Base-by-base conservation (phyloP, 1,140 invertebrate species). In the Anthonomus grandis region DNA sequence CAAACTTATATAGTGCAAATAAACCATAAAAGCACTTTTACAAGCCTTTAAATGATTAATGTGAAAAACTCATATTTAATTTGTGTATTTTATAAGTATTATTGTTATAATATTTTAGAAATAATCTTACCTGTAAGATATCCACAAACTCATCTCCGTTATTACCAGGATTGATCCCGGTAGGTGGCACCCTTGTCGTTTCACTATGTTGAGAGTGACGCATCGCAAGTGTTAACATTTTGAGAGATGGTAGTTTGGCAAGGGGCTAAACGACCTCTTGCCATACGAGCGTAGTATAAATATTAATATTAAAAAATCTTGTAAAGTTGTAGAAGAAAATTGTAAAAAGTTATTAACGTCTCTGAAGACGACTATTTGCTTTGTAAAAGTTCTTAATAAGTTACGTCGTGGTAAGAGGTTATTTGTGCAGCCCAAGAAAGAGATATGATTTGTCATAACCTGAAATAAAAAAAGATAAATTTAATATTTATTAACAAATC, bases 101-200 rank as follows among this genome's bases (percentile, higher is more conserved):
- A n/a, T n/a, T 31, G n/a, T 31, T 31, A 31, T 8, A 31, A 31
- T n/a, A n/a, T n/a, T n/a, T n/a, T n/a, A n/a, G n/a, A n/a, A n/a
- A n/a, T n/a, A n/a, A n/a, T 3, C 38, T 58, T 74, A 81, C 79
- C 66, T 81, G 80, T 31, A 79, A 76, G 62, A 81, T 81, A 73
- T 81, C 80, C 70, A 81, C 79, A 70, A 80, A 81, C 72, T 81
- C 80, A 72, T 81, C 79, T 60, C 59, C 59, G 39, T 54, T 36
- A 15, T 39, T 51, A 34, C 8, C 36, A 23, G 18, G 15, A 42
- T 36, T 57, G 24, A 58, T 44, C 57, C 66, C 50, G 59, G 57
- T 61, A 57, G 65, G 41, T 61, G 67, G 59, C 57, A 57, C 61
- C 58, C 57, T 53, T 47, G 49, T 57, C 18, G 58, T 63, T 63